Percentiles rank a stretch among this genome's conserved stretches.
Evolutionary conservation across 2,113 vertebrate genomes (phyloP).

Genomic region (Ondatra zibethicus): DNA sequence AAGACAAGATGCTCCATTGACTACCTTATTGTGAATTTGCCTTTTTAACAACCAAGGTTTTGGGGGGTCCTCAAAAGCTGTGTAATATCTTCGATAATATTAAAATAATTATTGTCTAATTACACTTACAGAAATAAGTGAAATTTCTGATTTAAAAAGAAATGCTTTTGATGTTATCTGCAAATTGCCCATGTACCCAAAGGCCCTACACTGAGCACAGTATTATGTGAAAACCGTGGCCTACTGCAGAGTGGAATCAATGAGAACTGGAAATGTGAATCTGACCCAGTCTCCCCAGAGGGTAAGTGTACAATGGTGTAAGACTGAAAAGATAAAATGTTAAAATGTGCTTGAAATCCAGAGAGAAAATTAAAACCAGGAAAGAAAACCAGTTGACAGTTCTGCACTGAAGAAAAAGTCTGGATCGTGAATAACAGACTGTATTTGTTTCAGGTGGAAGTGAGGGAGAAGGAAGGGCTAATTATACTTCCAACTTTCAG

Average conservation of each 20-base stretch:
- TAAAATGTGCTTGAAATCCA: not conserved
- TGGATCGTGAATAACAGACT: not conserved
- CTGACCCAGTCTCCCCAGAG: not conserved
- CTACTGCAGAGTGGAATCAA: not conserved
- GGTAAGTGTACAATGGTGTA: not conserved
- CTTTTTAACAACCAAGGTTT: not conserved
- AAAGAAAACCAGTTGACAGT: not conserved
- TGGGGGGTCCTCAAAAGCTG: not conserved
- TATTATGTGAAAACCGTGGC: not conserved
- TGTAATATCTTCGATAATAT: not conserved
- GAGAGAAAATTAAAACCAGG: not conserved
- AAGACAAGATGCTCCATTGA: not conserved
- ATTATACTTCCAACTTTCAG: not conserved
- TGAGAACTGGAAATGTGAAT: not conserved
- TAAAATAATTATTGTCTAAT: not conserved
- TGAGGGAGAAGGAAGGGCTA: not conserved
- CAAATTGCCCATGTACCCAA: not conserved
- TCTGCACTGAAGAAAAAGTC: not conserved
- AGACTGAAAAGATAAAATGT: not conserved
- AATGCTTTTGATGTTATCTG: not conserved
- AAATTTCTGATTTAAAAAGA: not conserved
- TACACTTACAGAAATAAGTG: not conserved
- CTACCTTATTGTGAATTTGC: not conserved
- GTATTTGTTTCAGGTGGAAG: not conserved
- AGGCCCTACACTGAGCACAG: not conserved